Percentiles rank a stretch among this genome's conserved stretches.
Evolutionary conservation across 2,113 vertebrate species (phyloP).

Genomic region (Corythornis cristatus): DNA sequence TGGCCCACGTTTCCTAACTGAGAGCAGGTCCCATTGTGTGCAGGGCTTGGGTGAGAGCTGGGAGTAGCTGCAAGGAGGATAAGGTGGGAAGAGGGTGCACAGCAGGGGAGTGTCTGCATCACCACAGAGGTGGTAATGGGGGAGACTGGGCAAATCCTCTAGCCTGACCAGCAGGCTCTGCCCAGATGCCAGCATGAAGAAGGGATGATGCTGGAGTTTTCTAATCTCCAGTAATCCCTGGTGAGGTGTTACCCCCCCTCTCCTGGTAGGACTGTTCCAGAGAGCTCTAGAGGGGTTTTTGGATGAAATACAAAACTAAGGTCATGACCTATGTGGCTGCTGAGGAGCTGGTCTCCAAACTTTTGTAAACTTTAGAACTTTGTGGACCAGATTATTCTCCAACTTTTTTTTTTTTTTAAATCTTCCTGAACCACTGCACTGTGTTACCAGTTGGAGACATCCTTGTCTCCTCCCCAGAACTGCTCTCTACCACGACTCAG

Average conservation of each 20-base stretch:
- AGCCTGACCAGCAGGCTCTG: background rate
- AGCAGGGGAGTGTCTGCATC: background rate
- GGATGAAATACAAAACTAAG: background rate
- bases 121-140: background rate
- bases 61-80: background rate
- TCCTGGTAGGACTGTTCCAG: background rate
- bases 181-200: background rate
- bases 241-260: background rate
- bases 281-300: rapidly evolving
- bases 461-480: background rate
- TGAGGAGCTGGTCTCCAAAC: background rate
- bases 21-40: background rate
- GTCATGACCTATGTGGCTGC: background rate
- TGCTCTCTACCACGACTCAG: rapidly evolving
- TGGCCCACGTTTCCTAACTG: background rate
- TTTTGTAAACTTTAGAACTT: background rate
- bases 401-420: background rate
- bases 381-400: background rate
- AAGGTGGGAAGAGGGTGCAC: background rate
- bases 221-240: background rate
- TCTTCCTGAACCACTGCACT: background rate
- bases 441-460: background rate
- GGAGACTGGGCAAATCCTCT: background rate
- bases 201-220: background rate
- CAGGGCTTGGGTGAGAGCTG: background rate